Evolutionary conservation across 2,113 vertebrate species (phyloP), one percentile per base, ranked within the genome.

Genomic region (Piprites chloris): DNA sequence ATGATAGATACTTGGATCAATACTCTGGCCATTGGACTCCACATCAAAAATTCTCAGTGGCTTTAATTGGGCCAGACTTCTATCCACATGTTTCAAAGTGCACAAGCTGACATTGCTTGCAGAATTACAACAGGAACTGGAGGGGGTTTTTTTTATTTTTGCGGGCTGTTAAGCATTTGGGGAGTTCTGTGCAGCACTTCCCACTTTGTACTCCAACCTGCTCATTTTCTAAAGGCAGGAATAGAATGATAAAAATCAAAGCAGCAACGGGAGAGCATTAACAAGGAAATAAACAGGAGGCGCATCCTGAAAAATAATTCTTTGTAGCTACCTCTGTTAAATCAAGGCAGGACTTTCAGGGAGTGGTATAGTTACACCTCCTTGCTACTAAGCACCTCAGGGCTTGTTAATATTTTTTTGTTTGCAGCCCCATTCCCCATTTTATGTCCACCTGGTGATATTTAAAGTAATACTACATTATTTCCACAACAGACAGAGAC

Each of bases 191-290:
- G 15, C 67, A 80, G 41, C 27, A 55, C 50, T 83, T 94, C 26
- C 3, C 26, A 68, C 26, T 91, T 94, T 72, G 76, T 42, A 62
- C 12, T 87, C 46, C 33, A 53, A 67, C 89, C 90, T 91, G 20
- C 55, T 84, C 4, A 1, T 89, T 85, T 94, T 94, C 75, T 88
- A 85, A 86, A 95, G 63, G 59, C 59, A 83, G 92, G 55, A 50
- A 47, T 1, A 92, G 85, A 79, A 90, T 65, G 47, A 93, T 94
- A 93, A 94, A 94, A 96, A 92, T 74, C 85, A 95, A 93, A 94
- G 71, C 75, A 88, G 58, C 46, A 80, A 80, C 23, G 1, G 20
- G 75, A 95, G 83, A 90, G 42, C 18, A 71, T 95, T 92, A 94
- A 86, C 1, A 8, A 77, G 76, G 88, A 96, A 93, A 95, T 82